These are phyloP conservation scores for Zaprionus africanus DNA, from an alignment of 1,140 invertebrate genomes.

Conservation along the genomic window DNA sequence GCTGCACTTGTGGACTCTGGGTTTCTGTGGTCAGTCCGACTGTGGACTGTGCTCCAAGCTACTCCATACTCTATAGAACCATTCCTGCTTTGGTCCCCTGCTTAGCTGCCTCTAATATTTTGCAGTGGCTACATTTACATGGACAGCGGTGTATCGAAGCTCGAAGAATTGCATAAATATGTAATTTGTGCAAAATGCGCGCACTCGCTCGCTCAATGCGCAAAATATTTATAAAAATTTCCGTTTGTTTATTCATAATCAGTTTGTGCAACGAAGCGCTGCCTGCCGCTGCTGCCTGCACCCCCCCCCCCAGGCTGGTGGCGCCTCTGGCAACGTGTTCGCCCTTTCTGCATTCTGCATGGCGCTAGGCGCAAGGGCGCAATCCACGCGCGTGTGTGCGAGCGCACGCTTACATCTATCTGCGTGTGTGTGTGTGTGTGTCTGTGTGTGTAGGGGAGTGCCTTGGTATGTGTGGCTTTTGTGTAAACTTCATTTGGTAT, in stretches of 20 bases:
- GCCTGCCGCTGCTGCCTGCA: not conserved
- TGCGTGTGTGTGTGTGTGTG: constrained; percentile 11
- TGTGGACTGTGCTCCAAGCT: not conserved
- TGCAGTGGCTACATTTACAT: constrained; percentile 23
- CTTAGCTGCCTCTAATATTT: constrained; percentile 2
- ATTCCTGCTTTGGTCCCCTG: not conserved
- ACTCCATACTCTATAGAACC: not conserved
- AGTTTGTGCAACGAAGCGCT: constrained; percentile 74
- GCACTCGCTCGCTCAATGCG: constrained; percentile 17
- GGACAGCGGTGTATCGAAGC: constrained; percentile 51
- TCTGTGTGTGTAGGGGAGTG: not conserved
- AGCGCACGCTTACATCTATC: too few relatives aligned
- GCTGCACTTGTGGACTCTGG: constrained; percentile 33
- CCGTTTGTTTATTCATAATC: constrained; percentile 79
- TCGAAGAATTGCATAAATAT: constrained; percentile 75
- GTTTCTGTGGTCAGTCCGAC: not conserved
- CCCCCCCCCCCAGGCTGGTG: not conserved
- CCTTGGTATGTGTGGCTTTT: constrained; percentile 30
- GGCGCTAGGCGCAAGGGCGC: constrained; percentile 59
- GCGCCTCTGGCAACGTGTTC: constrained; percentile 28
- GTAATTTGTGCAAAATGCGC: constrained; percentile 63
- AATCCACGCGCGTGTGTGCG: not conserved
- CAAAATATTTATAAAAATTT: constrained; percentile 72
- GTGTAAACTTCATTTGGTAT: constrained; percentile 70
- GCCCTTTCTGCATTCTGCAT: constrained; percentile 45